A percentile compares a stretch with the other conserved stretches of the same genome.
Evolutionary conservation across 2,888 invertebrate species (phyloP).

Genomic region (Scaptomyza parva): DNA sequence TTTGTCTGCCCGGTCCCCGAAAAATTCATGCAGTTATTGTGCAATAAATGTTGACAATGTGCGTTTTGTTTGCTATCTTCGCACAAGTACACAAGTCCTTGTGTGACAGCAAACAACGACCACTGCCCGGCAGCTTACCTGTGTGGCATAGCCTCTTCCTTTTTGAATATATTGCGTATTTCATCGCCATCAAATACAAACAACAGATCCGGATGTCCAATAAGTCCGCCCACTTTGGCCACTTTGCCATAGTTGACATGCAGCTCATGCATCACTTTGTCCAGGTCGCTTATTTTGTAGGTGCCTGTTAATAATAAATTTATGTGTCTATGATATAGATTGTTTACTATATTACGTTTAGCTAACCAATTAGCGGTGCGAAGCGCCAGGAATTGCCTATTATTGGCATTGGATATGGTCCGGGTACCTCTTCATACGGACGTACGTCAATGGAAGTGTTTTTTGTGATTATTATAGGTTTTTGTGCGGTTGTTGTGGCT

Average conservation of each 20-base stretch:
- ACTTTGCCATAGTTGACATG: conserved; percentile 87
- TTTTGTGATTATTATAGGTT: neutral
- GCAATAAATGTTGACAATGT: conserved; percentile 10
- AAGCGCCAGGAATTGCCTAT: conserved; percentile 93
- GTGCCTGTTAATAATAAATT: conserved; percentile 84
- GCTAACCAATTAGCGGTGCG: conserved; percentile 88
- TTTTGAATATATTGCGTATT: conserved; percentile 89
- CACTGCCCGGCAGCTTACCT: conserved; percentile 81
- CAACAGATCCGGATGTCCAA: conserved; percentile 91
- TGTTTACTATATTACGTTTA: neutral
- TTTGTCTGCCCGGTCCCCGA: neutral
- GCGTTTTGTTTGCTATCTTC: neutral
- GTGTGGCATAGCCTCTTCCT: conserved; percentile 89
- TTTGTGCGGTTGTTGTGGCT: conserved; percentile 1
- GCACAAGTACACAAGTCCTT: neutral
- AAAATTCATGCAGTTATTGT: neutral
- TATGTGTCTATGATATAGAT: neutral
- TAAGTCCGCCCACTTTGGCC: conserved; percentile 89
- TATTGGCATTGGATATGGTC: conserved; percentile 90
- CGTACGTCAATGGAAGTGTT: conserved; percentile 60
- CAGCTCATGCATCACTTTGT: conserved; percentile 86
- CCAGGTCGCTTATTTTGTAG: conserved; percentile 87
- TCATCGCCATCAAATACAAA: conserved; percentile 91
- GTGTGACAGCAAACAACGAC: neutral
- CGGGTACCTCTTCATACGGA: conserved; percentile 89